These are phyloP conservation scores for Odontothrips loti DNA, from an alignment of 2,888 invertebrate genomes.

Conservation along the genomic window DNA sequence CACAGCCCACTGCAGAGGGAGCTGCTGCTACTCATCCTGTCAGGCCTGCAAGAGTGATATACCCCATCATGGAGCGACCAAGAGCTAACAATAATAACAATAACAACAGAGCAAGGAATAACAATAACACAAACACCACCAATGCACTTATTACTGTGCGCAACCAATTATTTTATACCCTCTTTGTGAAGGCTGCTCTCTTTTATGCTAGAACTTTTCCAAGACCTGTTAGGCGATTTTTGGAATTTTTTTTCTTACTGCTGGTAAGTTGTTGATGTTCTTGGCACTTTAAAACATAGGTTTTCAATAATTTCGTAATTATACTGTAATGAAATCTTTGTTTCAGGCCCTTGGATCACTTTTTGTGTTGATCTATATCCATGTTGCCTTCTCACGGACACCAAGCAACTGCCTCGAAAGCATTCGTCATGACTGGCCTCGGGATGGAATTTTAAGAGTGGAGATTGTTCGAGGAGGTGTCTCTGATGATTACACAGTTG, in stretches of 20 bases:
- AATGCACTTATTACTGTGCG: constrained; percentile 80
- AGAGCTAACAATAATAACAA: constrained; percentile 15
- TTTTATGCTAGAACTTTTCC: constrained; percentile 90
- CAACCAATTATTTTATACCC: constrained; percentile 88
- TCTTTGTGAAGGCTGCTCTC: constrained; percentile 88
- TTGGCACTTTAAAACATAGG: neutral
- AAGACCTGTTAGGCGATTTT: constrained; percentile 69
- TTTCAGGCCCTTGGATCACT: constrained; percentile 75
- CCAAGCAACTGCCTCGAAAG: constrained; percentile 91
- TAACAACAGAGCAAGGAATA: constrained; percentile 28
- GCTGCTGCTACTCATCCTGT: too few species aligned
- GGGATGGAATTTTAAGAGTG: constrained; percentile 89
- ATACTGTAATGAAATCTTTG: constrained; percentile 38
- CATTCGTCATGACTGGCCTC: constrained; percentile 85
- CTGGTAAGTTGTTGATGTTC: constrained; percentile 54
- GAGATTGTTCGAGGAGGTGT: constrained; percentile 73
- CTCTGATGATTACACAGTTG: constrained; percentile 64
- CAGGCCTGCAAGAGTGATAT: too few species aligned
- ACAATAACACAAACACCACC: constrained; percentile 52
- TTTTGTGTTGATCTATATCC: constrained; percentile 89
- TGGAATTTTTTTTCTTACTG: constrained; percentile 77
- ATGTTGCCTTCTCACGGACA: constrained; percentile 85
- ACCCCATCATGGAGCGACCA: neutral
- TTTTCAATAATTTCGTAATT: neutral
- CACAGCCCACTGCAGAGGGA: too few species aligned